These are phyloP conservation scores for Hylaea fasciaria DNA, from an alignment of 2,888 invertebrate species.

Conservation along the genomic window DNA sequence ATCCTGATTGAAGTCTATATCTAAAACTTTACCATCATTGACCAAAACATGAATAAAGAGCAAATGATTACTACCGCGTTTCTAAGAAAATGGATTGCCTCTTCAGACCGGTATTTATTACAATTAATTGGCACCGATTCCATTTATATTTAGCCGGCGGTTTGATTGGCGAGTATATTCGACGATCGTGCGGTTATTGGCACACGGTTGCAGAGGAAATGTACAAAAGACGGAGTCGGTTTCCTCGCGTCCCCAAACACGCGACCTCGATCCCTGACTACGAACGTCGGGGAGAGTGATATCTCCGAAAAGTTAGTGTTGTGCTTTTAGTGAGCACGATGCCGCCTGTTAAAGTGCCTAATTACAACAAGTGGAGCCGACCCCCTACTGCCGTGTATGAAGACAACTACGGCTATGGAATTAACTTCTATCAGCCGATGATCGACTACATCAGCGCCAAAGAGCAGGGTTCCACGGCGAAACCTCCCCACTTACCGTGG, in stretches of 20 bases:
- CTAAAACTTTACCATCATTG: conserved; percentile 2
- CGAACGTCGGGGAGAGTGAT: conserved; percentile 48
- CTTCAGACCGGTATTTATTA: conserved; percentile 31
- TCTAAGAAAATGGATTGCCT: conserved; percentile 31
- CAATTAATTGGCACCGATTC: conserved; percentile 71
- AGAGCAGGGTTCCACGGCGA: conserved; percentile 73
- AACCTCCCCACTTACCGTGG: conserved; percentile 90
- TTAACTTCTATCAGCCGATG: conserved; percentile 95
- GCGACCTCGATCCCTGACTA: conserved; percentile 64
- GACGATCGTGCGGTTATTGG: conserved; percentile 68
- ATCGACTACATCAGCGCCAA: conserved; percentile 92
- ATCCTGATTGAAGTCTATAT: not conserved
- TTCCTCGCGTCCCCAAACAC: conserved; percentile 64
- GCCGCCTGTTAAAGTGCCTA: conserved; percentile 77
- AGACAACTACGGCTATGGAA: conserved; percentile 93
- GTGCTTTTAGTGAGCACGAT: conserved; percentile 48
- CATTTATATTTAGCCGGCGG: conserved; percentile 70
- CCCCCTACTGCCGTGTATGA: conserved; percentile 89
- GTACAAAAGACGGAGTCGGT: conserved; percentile 71
- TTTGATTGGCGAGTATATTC: conserved; percentile 75
- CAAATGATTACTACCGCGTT: conserved; percentile 29
- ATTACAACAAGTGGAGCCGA: conserved; percentile 79
- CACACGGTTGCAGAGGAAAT: conserved; percentile 68
- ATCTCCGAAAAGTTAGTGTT: conserved; percentile 30
- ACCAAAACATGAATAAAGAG: conserved; percentile 23